Evolutionary conservation across 2,113 vertebrate genomes (phyloP), one percentile per base, ranked within the genome.

Genomic region (Dipodomys stephensi): DNA sequence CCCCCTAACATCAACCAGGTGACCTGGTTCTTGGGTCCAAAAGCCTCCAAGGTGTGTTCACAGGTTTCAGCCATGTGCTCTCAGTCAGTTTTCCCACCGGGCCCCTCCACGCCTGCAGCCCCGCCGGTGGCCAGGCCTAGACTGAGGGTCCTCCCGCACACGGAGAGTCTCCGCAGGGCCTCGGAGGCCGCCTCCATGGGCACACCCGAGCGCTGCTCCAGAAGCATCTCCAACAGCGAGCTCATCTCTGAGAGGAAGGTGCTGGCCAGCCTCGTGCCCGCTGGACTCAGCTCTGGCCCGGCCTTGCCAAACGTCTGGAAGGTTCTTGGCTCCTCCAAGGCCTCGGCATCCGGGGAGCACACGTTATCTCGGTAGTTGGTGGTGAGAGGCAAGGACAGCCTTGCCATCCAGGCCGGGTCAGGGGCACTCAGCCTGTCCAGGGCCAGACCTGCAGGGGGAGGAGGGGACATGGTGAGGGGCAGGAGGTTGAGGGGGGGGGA

Each of bases 261-360:
- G 97, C 95, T 99, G 67, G 99, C 98, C 97, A 99, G 97, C 7
- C 98, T 97, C 0, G 97, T 97, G 77, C 98, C 98, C 0, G 78
- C 0, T 0, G 97, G 85, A 0, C 80, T 91, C 83, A 97, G 83
- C 89, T 96, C 95, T 0, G 96, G 93, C 62, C 88, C 96, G 0
- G 95, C 97, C 96, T 99, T 99, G 97, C 99, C 99, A 0, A 99
- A 99, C 0, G 99, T 99, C 96, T 99, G 99, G 97, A 99, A 99
- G 93, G 99, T 98, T 91, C 97, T 97, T 0, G 98, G 98, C 87
- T 97, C 97, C 68, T 95, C 96, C 22, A 97, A 97, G 8, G 97
- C 95, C 0, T 88, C 97, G 0, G 98, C 91, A 2, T 97, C 97
- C 0, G 99, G 99, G 76, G 98, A 98, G 94, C 98, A 99, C 32